Base-by-base conservation (phyloP, 2,113 vertebrate genomes). In the Psettodes erumei region DNA sequence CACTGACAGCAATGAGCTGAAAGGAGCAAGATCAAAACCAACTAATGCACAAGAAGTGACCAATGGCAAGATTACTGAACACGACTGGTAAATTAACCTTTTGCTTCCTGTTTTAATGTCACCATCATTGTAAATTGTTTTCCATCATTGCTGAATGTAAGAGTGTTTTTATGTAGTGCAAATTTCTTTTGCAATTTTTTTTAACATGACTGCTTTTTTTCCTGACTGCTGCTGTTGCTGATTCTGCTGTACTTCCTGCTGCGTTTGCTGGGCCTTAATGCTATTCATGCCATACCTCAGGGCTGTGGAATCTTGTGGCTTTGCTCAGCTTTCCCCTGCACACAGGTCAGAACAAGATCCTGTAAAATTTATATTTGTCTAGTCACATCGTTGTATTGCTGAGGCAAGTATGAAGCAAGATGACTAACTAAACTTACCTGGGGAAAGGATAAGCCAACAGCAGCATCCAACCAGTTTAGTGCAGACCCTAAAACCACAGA, bases 261-360 rank as follows among this genome's bases (percentile, higher is more conserved):
- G 72, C 68, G 54, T 72, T 33, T 25, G 68, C 63, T 63, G 43
- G 58, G 51, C 42, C 69, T 74, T 66, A 7, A 64, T 73, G 79
- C 82, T 83, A 35, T 73, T 66, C 32, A 40, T 74, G 76, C 78
- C 79, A 27, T 43, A 70, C 78, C 53, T 89, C 90, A 95, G 94
- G 92, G 77, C 87, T 71, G 73, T 77, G 16, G 89, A 86, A 33
- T 85, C 87, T 59, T 86, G 69, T 69, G 90, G 80, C 75, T 91
- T 94, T 78, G 75, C 90, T 74, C 81, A 62, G 86, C 85, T 93
- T 50, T 90, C 92, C 25, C 54, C 84, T 64, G 85, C 91, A 25
- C 89, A 93, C 91, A 94, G 94, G 94, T 95, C 69, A 90, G 93
- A 93, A 68, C 30, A 59, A 58, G 19, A 69, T 33, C n/a, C n/a